A percentile compares a stretch with the other conserved stretches of the same genome.
Evolutionary conservation across 2,888 invertebrate genomes (phyloP).

Genomic region (Nomada ruficornis): DNA sequence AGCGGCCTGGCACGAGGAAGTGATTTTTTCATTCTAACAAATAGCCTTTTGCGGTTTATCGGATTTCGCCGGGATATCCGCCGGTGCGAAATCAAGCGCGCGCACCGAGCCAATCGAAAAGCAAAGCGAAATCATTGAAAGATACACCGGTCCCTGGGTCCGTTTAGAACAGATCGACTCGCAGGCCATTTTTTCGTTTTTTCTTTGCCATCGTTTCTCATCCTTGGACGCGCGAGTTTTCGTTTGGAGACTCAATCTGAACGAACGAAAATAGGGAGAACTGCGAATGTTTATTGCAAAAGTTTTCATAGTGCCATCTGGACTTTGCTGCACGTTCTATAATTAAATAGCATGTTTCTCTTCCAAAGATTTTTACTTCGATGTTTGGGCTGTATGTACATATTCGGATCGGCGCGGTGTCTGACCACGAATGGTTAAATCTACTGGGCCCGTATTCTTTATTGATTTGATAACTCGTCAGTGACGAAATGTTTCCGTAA

Average conservation of each 20-base stretch:
- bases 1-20: constrained; percentile 76
- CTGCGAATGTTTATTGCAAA: too few relatives aligned
- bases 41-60: constrained; percentile 82
- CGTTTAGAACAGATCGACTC: constrained; percentile 20
- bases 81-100: constrained; percentile 71
- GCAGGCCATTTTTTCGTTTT: neutral
- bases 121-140: constrained; percentile 56
- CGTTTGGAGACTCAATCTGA: too few relatives aligned
- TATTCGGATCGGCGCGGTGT: neutral
- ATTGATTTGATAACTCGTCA: neutral
- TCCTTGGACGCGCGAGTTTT: too few relatives aligned
- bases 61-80: constrained; percentile 74
- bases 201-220: neutral
- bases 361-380: too few relatives aligned
- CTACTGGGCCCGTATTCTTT: neutral
- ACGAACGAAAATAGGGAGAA: too few relatives aligned
- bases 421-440: neutral
- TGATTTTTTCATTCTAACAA: constrained; percentile 82
- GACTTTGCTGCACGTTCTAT: too few relatives aligned
- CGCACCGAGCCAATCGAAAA: constrained; percentile 60
- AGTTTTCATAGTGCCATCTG: too few relatives aligned
- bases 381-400: too few relatives aligned
- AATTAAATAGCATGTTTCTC: too few relatives aligned
- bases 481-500: neutral
- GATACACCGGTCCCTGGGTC: constrained; percentile 44